Base-by-base conservation (phyloP, 35 echinoderm and acorn worm genomes). In the Apostichopus californicus region DNA sequence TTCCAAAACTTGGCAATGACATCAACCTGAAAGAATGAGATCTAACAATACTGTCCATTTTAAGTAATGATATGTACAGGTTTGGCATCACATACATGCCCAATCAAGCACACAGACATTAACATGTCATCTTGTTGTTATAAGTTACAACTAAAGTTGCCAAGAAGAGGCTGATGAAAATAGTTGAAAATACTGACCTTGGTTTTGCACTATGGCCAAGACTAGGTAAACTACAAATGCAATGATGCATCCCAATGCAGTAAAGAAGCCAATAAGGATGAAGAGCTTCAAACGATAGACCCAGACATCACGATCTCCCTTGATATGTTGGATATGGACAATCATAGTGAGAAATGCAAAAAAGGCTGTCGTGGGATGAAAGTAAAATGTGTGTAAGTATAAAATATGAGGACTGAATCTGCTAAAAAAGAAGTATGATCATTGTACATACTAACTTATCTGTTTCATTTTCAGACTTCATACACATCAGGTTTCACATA, bases 221-320 rank as follows among this genome's bases (percentile, higher is more conserved):
- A 94, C 92, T 61, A 98, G 83, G 78, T 98, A 98, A 20, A 88
- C 91, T 26, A 95, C 23, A 80, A 98, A 94, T 20, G 96, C 96
- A 55, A 93, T 34, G 17, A 95, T 75, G 17, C 87, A 81, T 25
- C 94, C 94, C 15, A 95, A 17, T 56, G 92, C 90, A 12, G 93
- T 95, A 9, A 94, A 78, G 66, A 98, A 95, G 1, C 96, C 96
- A 58, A 98, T 23, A 12, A 98, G 55, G 83, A 95, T 93, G 24
- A 93, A 79, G 56, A 93, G 24, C 91, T 95, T 95, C 13, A 98
- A 90, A 15, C 92, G 89, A 90, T 93, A 83, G 9, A 98, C 90
- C 94, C 94, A 98, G 8, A 86, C 77, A 54, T 98, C 96, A 66
- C 94, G 92, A 21, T 93, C 78, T 8, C 94, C 94, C 10, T 91